Conservation (phyloP, 2,888 invertebrate species). For the Seira sanloemensis region DNA sequence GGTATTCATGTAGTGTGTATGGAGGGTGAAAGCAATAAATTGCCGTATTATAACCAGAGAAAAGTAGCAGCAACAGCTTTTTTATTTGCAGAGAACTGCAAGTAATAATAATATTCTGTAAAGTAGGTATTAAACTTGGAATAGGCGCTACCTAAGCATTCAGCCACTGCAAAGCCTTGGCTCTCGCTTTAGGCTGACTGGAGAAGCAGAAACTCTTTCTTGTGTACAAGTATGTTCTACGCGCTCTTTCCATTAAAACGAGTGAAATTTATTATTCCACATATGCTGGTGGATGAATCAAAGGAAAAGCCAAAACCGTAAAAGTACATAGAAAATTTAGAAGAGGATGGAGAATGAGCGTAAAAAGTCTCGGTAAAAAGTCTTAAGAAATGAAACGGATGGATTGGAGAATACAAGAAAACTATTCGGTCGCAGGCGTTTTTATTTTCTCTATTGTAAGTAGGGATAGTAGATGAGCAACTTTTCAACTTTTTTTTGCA, state of each 20-base stretch:
- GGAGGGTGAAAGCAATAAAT: constrained; percentile 60
- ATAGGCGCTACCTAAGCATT: too few relatives aligned
- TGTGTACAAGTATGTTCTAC: constrained; percentile 35
- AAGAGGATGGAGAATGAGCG: constrained; percentile 37
- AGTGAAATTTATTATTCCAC: constrained; percentile 66
- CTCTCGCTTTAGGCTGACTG: too few relatives aligned
- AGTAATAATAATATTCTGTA: constrained; percentile 43
- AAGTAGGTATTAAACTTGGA: too few relatives aligned
- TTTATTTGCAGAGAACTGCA: neutral
- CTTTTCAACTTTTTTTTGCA: constrained; percentile 24
- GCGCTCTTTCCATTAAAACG: constrained; percentile 67
- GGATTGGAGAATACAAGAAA: constrained; percentile 39
- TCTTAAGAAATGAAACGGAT: constrained; percentile 24
- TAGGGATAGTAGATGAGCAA: constrained; percentile 58
- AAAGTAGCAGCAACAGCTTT: constrained; percentile 43
- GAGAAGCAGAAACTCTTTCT: too few relatives aligned
- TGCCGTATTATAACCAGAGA: constrained; percentile 39
- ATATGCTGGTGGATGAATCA: too few relatives aligned
- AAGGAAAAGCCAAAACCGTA: too few relatives aligned
- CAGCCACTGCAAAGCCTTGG: too few relatives aligned
- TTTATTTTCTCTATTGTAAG: constrained; percentile 57
- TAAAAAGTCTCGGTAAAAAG: constrained; percentile 18
- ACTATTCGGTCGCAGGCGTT: constrained; percentile 46
- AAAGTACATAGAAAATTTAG: neutral
- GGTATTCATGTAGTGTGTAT: constrained; percentile 47